Evolutionary conservation across 2,797 vertebrate species (phyloP), one percentile per base, ranked within the genome.

Genomic region (Galago senegalensis): DNA sequence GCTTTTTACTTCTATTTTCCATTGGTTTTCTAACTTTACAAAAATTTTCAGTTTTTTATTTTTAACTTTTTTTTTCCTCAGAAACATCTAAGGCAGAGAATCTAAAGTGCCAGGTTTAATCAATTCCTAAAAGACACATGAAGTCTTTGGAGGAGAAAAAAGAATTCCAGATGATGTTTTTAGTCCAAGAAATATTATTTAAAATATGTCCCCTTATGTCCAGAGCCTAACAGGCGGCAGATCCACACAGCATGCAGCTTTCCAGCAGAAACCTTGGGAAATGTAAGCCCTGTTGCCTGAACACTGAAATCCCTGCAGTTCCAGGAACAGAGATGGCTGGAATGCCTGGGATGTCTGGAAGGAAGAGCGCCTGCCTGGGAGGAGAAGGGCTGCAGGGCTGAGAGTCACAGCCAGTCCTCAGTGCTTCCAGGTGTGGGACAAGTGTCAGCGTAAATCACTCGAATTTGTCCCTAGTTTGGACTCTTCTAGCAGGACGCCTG

Each of bases 391-490:
- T 95, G 91, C 93, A 83, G 23, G 93, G 94, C 95, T 97, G 92
- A 95, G 97, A 97, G 96, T 95, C 90, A 43, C 91, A 73, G 97
- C 97, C 98, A 98, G 92, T 96, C 93, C 92, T 98, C 98, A 98
- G 34, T 92, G 70, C 97, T 98, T 98, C 98, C 98, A 98, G 98
- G 98, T 98, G 98, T 98, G 98, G 91, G 97, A 96, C 43, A 84
- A 80, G 84, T 56, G 91, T 96, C 21, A 23, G 94, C 88, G 37
- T 98, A 97, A 92, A 97, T 87, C 97, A 95, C 95, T 95, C 96
- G 97, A 97, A 97, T 97, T 92, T 53, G 63, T 98, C 97, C 97
- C 76, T 85, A 88, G 89, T 73, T 90, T 0, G 7, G 86, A 92
- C 89, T 77, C 89, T 94, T 97, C 95, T 83, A 94, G 27, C 80